phyloP scores from a whole-genome alignment of 1,140 invertebrate species.

The Tetramorium simillimum region DNA sequence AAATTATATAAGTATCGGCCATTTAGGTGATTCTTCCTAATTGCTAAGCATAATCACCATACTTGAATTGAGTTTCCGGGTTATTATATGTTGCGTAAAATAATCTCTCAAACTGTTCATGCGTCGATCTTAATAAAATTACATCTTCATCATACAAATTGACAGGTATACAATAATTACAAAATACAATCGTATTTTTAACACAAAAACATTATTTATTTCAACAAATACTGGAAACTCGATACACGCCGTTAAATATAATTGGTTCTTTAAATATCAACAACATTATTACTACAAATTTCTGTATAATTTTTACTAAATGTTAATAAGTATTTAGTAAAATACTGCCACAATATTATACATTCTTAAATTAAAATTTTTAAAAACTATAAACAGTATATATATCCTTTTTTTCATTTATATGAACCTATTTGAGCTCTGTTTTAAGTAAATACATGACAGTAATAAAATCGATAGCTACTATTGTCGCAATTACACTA shows the following conservation, averaged over 20 bases:
- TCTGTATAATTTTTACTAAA: not conserved
- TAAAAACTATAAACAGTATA: not conserved
- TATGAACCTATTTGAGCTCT: not conserved
- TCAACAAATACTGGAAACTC: not conserved
- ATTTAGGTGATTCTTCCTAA: not conserved
- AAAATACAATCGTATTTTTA: not conserved
- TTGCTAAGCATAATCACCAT: not conserved
- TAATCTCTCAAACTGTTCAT: not conserved
- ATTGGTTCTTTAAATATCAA: not conserved
- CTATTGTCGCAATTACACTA: not conserved
- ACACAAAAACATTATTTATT: slow-evolving; percentile 30
- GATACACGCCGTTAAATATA: not conserved
- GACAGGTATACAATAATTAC: not conserved
- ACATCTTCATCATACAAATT: not conserved
- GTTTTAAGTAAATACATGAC: not conserved
- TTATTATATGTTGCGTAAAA: not conserved
- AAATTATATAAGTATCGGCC: not conserved
- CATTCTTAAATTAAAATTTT: not conserved
- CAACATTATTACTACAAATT: not conserved
- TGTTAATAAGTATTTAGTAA: not conserved
- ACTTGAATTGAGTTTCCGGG: not conserved
- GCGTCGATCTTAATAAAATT: not conserved
- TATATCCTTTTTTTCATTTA: not conserved
- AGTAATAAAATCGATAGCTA: not conserved
- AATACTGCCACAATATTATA: not conserved